Conservation (phyloP, 2,888 invertebrate species). For the Sminthurinus aureus region DNA sequence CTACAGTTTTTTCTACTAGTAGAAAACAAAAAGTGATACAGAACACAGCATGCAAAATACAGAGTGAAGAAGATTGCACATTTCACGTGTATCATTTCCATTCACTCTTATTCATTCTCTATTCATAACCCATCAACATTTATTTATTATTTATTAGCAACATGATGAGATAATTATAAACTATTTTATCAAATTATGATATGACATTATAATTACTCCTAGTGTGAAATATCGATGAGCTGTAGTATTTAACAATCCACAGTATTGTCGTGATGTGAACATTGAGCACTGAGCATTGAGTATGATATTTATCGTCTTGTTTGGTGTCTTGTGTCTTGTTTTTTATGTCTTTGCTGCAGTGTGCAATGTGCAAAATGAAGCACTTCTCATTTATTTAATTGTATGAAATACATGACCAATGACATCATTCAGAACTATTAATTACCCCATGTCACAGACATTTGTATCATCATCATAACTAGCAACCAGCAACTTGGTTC, state of each 20-base stretch:
- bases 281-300: too few relatives aligned
- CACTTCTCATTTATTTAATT: too few relatives aligned
- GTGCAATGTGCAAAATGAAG: too few relatives aligned
- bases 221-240: constrained; percentile 1
- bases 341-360: too few relatives aligned
- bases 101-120: background rate
- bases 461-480: constrained; percentile 9
- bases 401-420: background rate
- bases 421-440: background rate
- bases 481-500: background rate
- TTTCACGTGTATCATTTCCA: too few relatives aligned
- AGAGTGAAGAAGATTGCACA: too few relatives aligned
- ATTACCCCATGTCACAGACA: background rate
- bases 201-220: constrained; percentile 19
- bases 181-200: background rate
- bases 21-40: too few relatives aligned
- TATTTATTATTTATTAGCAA: constrained; percentile 1
- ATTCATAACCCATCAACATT: background rate
- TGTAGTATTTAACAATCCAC: background rate
- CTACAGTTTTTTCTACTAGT: too few relatives aligned
- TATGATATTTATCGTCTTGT: too few relatives aligned
- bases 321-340: too few relatives aligned
- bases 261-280: too few relatives aligned
- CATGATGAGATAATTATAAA: constrained; percentile 18
- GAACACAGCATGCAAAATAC: too few relatives aligned